Base-by-base conservation (phyloP, 92 coral and sea anemone genomes). In the Zoanthus sociatus region DNA sequence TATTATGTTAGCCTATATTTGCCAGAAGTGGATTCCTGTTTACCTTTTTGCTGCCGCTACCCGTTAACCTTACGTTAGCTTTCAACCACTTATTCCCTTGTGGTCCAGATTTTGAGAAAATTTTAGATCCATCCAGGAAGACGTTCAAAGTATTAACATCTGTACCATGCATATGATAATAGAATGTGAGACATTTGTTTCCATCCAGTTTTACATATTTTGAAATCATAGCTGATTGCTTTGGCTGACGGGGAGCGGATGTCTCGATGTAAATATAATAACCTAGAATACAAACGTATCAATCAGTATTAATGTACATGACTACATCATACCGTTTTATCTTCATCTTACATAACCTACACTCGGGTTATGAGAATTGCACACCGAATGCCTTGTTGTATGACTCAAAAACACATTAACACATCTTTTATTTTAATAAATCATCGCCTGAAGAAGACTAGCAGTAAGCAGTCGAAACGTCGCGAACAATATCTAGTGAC, bases 241-340 rank as follows among this genome's bases (percentile, higher is more conserved):
- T 18, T 0, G 9, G 9, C 6, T 0, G 3, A 46, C 77, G 77
- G 1, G 77, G 77, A 4, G 53, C 15, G 31, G 77, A 73, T 8
- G 77, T 73, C 48, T 71, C 76, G 21, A 71, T 71, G 76, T 71
- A 71, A 30, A 71, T 33, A n/a, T 71, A 71, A 31, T 71, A 46
- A 33, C 76, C 76, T 71, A 46, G 18, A 71, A 71, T 46, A 33
- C 17, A 71, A 71, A 33, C 5, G 6, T 26, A 48, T 5, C 53
- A 48, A 48, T 48, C 53, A 48, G 9, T 48, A 48, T 48, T 26
- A 26, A 26, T 26, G 26, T 26, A 26, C 26, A 26, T 26, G 26
- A 26, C 26, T 26, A 26, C 26, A 26, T 26, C 26, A 26, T 26
- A 26, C 26, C 26, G 26, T 0, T 26, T 26, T 26, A 26, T 26